A percentile compares a stretch with the other conserved stretches of the same genome.
phyloP scores from a whole-genome alignment of 1,140 invertebrate species.

The Agrypnia vestita region DNA sequence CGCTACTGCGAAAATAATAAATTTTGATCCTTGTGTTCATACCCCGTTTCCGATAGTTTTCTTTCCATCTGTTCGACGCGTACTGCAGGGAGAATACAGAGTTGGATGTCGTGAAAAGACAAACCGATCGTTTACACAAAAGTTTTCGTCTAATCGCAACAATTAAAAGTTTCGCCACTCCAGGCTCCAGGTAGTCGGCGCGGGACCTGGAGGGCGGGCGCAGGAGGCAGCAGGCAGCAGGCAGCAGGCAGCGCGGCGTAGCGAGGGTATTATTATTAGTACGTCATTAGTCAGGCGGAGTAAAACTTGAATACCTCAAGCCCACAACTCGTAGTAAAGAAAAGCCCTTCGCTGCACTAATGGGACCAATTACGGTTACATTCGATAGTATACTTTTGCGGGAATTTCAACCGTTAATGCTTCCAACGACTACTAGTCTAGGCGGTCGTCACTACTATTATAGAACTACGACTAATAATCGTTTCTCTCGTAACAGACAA shows the following conservation, averaged over 20 bases:
- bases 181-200: background rate
- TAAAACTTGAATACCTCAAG: constrained; percentile 18
- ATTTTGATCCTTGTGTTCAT: too few relatives aligned
- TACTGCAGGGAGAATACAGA: too few relatives aligned
- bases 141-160: constrained; percentile 10
- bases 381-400: constrained; percentile 1
- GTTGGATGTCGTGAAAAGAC: too few relatives aligned
- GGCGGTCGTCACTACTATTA: too few relatives aligned
- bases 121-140: background rate
- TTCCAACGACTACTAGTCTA: too few relatives aligned
- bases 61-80: too few relatives aligned
- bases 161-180: constrained; percentile 23
- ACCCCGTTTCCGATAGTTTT: too few relatives aligned
- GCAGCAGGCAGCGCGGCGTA: background rate
- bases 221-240: background rate
- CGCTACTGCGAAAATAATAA: too few relatives aligned
- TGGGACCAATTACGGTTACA: constrained; percentile 18
- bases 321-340: background rate
- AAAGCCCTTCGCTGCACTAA: constrained; percentile 23
- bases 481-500: too few relatives aligned
- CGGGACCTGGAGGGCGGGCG: too few relatives aligned
- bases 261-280: constrained; percentile 29
- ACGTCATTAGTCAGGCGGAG: constrained; percentile 22
- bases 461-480: too few relatives aligned
- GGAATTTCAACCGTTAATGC: too few relatives aligned